Evolutionary conservation across 1,140 invertebrate genomes (phyloP).

Genomic region (Adelges cooleyi): DNA sequence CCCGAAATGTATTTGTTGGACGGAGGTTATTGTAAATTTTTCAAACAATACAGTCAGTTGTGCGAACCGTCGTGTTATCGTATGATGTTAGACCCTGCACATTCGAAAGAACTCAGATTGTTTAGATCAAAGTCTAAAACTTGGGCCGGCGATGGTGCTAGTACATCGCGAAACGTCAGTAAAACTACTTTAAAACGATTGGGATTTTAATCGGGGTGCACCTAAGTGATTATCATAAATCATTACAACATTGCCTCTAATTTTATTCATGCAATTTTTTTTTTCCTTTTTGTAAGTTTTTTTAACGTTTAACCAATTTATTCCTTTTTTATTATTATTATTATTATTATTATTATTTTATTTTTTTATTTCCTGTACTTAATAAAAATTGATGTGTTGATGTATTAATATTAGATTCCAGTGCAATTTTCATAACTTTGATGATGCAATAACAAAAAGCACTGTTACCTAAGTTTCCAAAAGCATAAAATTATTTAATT

Average conservation of each 20-base stretch:
- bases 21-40: constrained; percentile 90
- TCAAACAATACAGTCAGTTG: constrained; percentile 50
- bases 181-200: constrained; percentile 28
- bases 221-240: neutral
- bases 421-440: constrained; percentile 25
- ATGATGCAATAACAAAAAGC: constrained; percentile 15
- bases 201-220: constrained; percentile 25
- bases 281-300: constrained; percentile 12
- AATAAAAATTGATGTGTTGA: constrained; percentile 13
- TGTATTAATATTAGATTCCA: constrained; percentile 15
- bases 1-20: constrained; percentile 91
- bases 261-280: constrained; percentile 4
- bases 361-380: neutral
- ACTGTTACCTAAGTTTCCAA: constrained; percentile 12
- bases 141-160: constrained; percentile 31
- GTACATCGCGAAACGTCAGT: neutral
- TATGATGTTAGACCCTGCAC: constrained; percentile 65
- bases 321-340: no score
- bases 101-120: constrained; percentile 55
- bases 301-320: constrained; percentile 16
- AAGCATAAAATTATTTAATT: constrained; percentile 1
- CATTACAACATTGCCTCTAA: neutral
- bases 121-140: constrained; percentile 65
- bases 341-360: no score
- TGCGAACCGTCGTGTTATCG: constrained; percentile 67